Percentiles rank a stretch among this genome's conserved stretches.
phyloP scores from a whole-genome alignment of 2,797 vertebrate species.

The Sebastes ruberrimus region DNA sequence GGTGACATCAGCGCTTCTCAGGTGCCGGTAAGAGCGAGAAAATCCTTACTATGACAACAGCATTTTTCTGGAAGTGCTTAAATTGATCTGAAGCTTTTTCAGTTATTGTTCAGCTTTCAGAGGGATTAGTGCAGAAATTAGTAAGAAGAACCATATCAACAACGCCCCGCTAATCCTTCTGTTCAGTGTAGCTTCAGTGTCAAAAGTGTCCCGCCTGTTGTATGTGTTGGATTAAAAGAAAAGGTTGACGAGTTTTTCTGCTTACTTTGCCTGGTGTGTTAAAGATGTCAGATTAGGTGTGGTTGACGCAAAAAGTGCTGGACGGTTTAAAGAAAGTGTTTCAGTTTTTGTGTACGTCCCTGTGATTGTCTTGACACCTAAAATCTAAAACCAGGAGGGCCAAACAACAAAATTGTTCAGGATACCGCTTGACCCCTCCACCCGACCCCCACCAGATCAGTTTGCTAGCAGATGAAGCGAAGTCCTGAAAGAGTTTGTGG shows the following conservation, averaged over 20 bases:
- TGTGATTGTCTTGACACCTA: conserved; percentile 7
- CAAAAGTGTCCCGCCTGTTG: not conserved
- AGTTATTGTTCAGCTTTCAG: not conserved
- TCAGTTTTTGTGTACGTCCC: conserved; percentile 16
- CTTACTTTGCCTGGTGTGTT: not conserved
- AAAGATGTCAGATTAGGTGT: not conserved
- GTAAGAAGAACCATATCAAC: not conserved
- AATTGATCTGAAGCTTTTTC: not conserved
- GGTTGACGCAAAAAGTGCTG: not conserved
- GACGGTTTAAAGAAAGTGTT: not conserved
- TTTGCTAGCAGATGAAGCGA: conserved; percentile 9
- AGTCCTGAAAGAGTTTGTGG: conserved; percentile 47
- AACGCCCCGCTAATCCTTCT: not conserved
- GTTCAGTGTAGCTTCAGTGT: conserved; percentile 9
- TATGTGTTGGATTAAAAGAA: conserved; percentile 5
- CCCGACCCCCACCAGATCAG: not conserved
- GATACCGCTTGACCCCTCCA: not conserved
- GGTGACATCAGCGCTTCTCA: conserved; percentile 43
- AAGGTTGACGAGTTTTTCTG: not conserved
- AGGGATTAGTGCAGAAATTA: not conserved
- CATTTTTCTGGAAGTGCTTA: conserved; percentile 1
- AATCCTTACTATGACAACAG: not conserved
- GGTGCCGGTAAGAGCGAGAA: conserved; percentile 40
- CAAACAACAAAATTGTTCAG: not conserved
- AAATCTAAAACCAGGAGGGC: conserved; percentile 1